phyloP scores from a whole-genome alignment of 2,113 vertebrate genomes.

The Falcunculus frontatus region DNA sequence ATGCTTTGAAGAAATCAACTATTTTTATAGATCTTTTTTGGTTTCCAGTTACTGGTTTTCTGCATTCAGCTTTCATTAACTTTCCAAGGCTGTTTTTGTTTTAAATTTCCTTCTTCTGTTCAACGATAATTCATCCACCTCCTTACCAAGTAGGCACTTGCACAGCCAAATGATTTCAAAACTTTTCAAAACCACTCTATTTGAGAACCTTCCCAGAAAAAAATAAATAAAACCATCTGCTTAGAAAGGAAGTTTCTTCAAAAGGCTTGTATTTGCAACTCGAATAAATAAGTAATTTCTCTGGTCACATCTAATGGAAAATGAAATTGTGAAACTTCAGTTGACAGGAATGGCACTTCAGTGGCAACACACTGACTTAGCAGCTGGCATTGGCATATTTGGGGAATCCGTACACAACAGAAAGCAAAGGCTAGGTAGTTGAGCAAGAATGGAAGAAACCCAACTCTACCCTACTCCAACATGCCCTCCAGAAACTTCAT shows the following conservation, averaged over 20 bases:
- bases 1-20: background rate
- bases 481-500: background rate
- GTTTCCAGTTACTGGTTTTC: background rate
- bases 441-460: background rate
- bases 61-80: background rate
- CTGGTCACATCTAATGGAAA: background rate
- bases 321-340: background rate
- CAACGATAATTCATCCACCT: background rate
- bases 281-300: background rate
- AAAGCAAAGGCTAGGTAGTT: background rate
- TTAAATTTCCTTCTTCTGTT: background rate
- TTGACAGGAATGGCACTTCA: background rate
- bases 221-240: background rate
- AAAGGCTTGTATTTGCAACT: background rate
- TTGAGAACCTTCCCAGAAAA: constrained; percentile 6
- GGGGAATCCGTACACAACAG: background rate
- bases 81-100: background rate
- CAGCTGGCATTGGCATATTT: background rate
- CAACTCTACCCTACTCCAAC: background rate
- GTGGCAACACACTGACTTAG: background rate
- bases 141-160: constrained; percentile 30
- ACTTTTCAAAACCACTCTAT: constrained; percentile 23
- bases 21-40: background rate
- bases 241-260: background rate
- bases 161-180: constrained; percentile 18